Conservation (phyloP, 1,140 invertebrate genomes). For the Hyles vespertilio region DNA sequence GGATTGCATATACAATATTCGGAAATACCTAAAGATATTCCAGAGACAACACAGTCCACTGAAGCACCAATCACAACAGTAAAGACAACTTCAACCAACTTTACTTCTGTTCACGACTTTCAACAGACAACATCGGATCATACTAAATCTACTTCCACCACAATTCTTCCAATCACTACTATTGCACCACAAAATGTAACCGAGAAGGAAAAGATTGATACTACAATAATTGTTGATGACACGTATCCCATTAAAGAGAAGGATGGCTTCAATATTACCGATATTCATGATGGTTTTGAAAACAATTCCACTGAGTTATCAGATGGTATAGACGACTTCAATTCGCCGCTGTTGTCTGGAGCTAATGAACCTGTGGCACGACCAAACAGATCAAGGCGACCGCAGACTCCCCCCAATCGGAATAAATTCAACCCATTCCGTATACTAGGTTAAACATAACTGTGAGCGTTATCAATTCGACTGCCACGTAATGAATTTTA, state of each 20-base stretch:
- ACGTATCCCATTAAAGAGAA: slow-evolving; percentile 11
- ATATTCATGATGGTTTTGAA: slow-evolving; percentile 20
- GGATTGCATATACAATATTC: too few species aligned
- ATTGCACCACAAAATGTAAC: not conserved
- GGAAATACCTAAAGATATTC: too few species aligned
- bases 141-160: too few species aligned
- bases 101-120: too few species aligned
- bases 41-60: too few species aligned
- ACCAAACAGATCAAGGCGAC: slow-evolving; percentile 55
- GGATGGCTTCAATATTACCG: slow-evolving; percentile 8
- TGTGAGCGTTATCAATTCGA: slow-evolving; percentile 22
- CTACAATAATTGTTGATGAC: not conserved
- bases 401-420: slow-evolving; percentile 39
- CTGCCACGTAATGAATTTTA: slow-evolving; percentile 39
- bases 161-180: not conserved
- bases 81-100: too few species aligned
- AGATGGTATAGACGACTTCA: slow-evolving; percentile 48
- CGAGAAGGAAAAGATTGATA: slow-evolving; percentile 5
- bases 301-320: slow-evolving; percentile 19
- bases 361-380: slow-evolving; percentile 58
- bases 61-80: too few species aligned
- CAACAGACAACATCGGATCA: too few species aligned
- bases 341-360: slow-evolving; percentile 61
- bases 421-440: slow-evolving; percentile 70
- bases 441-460: slow-evolving; percentile 57